Evolutionary conservation across 2,113 vertebrate genomes (phyloP).

Genomic region (Athene noctua): DNA sequence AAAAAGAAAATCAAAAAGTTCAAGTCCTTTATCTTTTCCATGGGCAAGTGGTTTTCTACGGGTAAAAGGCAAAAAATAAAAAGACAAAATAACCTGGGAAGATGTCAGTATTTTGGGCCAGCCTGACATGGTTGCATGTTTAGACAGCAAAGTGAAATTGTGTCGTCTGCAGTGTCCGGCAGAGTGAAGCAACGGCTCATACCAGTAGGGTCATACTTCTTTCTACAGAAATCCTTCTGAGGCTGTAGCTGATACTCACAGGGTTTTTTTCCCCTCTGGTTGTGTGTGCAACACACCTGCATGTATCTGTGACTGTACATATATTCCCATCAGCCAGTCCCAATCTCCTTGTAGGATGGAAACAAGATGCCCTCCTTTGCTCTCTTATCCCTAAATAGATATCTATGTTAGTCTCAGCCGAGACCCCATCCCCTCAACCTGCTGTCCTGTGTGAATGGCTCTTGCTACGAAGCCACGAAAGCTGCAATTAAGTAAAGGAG

Average conservation of each 20-base stretch:
- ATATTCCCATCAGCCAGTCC: accelerated
- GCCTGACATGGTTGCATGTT: accelerated
- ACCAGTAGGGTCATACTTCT: too few relatives aligned
- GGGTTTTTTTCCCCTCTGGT: not conserved
- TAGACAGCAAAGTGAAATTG: not conserved
- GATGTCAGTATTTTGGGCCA: not conserved
- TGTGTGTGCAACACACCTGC: not conserved
- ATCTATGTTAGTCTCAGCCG: too few relatives aligned
- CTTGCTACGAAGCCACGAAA: not conserved
- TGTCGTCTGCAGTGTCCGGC: not conserved
- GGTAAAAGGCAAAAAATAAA: too few relatives aligned
- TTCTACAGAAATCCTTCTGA: not conserved
- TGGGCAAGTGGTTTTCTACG: not conserved
- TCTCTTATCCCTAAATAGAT: not conserved
- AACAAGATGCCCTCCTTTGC: not conserved
- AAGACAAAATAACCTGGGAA: not conserved
- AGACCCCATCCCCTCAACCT: not conserved
- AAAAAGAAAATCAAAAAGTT: not conserved
- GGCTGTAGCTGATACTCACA: not conserved
- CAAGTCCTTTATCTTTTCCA: not conserved
- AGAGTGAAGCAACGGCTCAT: not conserved
- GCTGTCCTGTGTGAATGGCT: not conserved
- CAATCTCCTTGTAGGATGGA: not conserved
- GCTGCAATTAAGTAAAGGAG: too few relatives aligned
- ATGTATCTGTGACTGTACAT: accelerated